Base-by-base conservation (phyloP, 2,888 invertebrate genomes). In the Mayetiola destructor region DNA sequence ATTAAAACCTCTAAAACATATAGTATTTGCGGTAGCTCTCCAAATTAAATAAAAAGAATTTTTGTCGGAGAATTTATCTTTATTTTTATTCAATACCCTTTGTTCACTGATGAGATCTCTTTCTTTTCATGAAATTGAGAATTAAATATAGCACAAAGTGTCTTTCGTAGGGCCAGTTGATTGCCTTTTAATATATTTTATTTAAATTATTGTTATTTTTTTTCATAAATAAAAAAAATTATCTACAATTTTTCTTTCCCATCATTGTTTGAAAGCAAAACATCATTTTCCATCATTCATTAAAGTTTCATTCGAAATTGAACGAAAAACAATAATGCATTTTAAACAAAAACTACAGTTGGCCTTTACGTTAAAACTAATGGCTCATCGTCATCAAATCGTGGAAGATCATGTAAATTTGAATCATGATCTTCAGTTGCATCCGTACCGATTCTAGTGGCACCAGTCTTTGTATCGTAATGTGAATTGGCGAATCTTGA, bases 341-440 rank as follows among this genome's bases (percentile, higher is more conserved):
- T n/a, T n/a, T n/a, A 48, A 48, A 48, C 12, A 27, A 48, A 48
- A 16, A 27, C 27, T 27, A n/a, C 16, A n/a, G n/a, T 16, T 39
- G 6, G 16, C 2, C 29, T 48, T 27, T 79, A 92, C 64, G 91
- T 90, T 69, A 92, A 86, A 64, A 94, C 91, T 63, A 94, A 77
- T 58, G 92, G 93, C 73, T 93, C 94, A 71, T 93, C 93, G 70
- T 93, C 94, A 0, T 91, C 88, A 73, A 93, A 93, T 29, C 91
- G 89, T 68, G 85, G 82, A 67, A 92, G 90, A 36, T 92, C 92
- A 64, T 85, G 83, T 3, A 30, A 30, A 18, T 53, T 53, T 30
- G 29, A 29, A 16, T 32, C 12, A 66, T 88, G 88, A 78, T 58
- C 67, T 66, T 76, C 72, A 80, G 87, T 85, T 60, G 84, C 76